These are phyloP conservation scores for Delphinapterus leucas DNA, from an alignment of 2,113 vertebrate species.

Conservation along the genomic window DNA sequence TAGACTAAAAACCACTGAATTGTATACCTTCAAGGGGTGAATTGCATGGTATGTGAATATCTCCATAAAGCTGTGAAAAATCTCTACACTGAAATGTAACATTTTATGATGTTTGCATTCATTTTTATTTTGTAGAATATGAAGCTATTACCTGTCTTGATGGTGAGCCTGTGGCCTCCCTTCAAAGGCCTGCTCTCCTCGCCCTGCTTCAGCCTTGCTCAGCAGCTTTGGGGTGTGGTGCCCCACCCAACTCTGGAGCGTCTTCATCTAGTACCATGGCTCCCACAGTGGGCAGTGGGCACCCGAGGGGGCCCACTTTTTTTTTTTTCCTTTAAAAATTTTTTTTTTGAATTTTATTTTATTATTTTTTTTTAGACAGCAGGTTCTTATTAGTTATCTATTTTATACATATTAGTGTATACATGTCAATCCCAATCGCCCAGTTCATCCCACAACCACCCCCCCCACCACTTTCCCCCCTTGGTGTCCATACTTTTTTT, in stretches of 20 bases:
- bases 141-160: neutral
- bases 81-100: neutral
- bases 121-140: neutral
- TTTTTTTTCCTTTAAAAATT: rapidly evolving
- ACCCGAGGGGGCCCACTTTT: too few relatives aligned
- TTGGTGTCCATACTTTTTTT: too few relatives aligned
- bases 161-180: neutral
- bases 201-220: neutral
- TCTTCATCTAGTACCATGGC: neutral
- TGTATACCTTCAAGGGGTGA: neutral
- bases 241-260: neutral
- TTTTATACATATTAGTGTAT: too few relatives aligned
- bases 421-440: too few relatives aligned
- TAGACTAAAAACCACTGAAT: neutral
- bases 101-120: neutral
- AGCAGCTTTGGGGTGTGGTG: neutral
- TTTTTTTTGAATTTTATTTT: too few relatives aligned
- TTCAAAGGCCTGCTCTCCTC: neutral
- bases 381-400: too few relatives aligned
- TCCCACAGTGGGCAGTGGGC: neutral
- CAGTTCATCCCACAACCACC: too few relatives aligned
- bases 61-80: neutral
- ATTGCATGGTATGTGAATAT: neutral
- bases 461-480: too few relatives aligned
- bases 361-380: too few relatives aligned